Evolutionary conservation across 2,113 vertebrate species (phyloP).

Genomic region (Damaliscus lunatus): DNA sequence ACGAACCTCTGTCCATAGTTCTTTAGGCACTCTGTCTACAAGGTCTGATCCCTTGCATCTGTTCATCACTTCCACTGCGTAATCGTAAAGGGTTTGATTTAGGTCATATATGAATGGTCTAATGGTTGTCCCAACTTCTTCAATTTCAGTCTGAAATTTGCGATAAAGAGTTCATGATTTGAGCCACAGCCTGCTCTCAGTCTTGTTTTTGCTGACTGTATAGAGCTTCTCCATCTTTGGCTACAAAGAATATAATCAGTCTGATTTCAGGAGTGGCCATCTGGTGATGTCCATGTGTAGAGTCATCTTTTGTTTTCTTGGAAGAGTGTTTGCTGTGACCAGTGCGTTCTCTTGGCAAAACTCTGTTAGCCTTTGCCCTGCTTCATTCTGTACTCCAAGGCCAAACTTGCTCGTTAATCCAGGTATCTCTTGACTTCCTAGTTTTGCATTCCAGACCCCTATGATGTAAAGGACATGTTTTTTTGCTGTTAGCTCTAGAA

Average conservation of each 20-base stretch:
- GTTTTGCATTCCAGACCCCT: not conserved
- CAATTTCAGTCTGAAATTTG: not conserved
- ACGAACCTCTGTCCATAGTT: not conserved
- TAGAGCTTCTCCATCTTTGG: not conserved
- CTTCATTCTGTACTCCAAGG: not conserved
- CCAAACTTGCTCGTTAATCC: not conserved
- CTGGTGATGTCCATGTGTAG: not conserved
- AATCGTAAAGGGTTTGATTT: not conserved
- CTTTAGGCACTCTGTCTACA: not conserved
- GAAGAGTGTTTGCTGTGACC: not conserved
- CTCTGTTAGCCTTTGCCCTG: not conserved
- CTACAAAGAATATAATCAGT: not conserved
- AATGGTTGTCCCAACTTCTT: not conserved
- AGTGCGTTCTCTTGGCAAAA: not conserved
- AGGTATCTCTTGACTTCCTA: not conserved
- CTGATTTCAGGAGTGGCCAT: not conserved
- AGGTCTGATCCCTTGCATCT: not conserved
- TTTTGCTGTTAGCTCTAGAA: not conserved
- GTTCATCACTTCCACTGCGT: accelerated
- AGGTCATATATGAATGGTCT: not conserved
- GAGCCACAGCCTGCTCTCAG: not conserved
- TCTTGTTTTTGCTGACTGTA: not conserved
- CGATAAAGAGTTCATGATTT: not conserved
- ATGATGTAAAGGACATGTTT: not conserved
- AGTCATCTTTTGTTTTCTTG: not conserved